Conservation (phyloP, 1,140 invertebrate genomes). For the Leucophenga varia region DNA sequence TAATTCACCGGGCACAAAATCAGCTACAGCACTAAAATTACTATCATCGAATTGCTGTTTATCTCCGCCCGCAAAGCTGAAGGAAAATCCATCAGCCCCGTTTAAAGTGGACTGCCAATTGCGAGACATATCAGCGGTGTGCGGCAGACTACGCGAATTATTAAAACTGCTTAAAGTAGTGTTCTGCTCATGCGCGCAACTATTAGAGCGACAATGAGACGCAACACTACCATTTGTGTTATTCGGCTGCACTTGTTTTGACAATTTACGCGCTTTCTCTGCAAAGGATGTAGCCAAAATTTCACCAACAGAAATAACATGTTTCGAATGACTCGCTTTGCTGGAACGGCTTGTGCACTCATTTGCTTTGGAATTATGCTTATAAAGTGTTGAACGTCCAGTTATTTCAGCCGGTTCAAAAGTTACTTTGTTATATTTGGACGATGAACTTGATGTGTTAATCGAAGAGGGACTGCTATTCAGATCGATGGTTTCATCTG, state of each 20-base stretch:
- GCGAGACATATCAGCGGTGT: conserved; percentile 37
- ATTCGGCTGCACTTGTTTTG: conserved; percentile 22
- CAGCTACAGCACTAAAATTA: conserved; percentile 3
- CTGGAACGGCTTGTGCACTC: conserved; percentile 4
- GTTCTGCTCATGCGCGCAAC: conserved; percentile 11
- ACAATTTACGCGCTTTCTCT: conserved; percentile 37
- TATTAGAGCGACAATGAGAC: too few species aligned
- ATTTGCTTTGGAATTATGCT: conserved; percentile 1
- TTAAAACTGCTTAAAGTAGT: conserved; percentile 24
- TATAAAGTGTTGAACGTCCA: conserved; percentile 39
- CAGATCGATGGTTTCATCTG: conserved; percentile 44
- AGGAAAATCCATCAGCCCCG: conserved; percentile 38
- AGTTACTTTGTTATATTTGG: conserved; percentile 28
- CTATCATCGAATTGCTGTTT: conserved; percentile 28
- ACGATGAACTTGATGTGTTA: conserved; percentile 15
- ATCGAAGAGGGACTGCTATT: conserved; percentile 30
- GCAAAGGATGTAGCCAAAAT: conserved; percentile 36
- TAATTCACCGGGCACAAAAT: conserved; percentile 40
- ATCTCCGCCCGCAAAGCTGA: conserved; percentile 16
- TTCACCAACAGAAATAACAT: conserved; percentile 23
- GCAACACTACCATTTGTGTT: too few species aligned
- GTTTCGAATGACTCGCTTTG: conserved; percentile 8
- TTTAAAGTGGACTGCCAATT: conserved; percentile 29
- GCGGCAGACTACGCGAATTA: conserved; percentile 38
- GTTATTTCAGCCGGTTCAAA: conserved; percentile 50